Base-by-base conservation (phyloP, 1,140 invertebrate species). In the Lordiphosa mommai region DNA sequence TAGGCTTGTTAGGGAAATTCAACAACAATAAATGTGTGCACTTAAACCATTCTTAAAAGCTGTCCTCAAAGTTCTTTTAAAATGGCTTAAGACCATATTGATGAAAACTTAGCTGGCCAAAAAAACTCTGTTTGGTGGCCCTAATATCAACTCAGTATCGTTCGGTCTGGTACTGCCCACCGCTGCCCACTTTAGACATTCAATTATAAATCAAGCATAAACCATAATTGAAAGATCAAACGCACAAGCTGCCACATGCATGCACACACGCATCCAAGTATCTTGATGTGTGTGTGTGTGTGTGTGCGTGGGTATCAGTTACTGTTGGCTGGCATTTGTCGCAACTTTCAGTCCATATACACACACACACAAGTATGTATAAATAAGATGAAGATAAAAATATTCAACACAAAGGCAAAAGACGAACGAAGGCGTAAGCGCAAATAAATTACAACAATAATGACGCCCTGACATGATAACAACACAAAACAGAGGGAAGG, bases 361-460 rank as follows among this genome's bases (percentile, higher is more conserved):
- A n/a, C n/a, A n/a, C n/a, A n/a, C n/a, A n/a, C n/a, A n/a, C 4
- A 41, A 27, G 12, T 27, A 27, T 27, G 23, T 27, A 43, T 23
- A 29, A 32, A 50, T 46, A 17, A 47, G 34, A 27, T 33, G 40
- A 40, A 32, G 41, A 43, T 44, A 60, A 29, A 60, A 20, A 37
- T 3, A 43, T 8, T 43, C 12, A 36, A 30, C 36, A 49, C 29
- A 37, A 50, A 16, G 12, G 32, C 32, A 12, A 37, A 33, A 37
- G 33, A 49, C 34, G 52, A 34, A 44, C 55, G 52, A 74, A 57
- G 60, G 68, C 70, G 71, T 55, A 69, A 82, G 71, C 74, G 77
- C 63, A 77, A 80, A 80, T 80, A 80, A 80, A 80, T 84, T 80
- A 80, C 76, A 80, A 80, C 76, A 80, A 80, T 80, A 80, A 80